Evolutionary conservation across 2,888 invertebrate species (phyloP).

Genomic region (Cylloceria caligata): DNA sequence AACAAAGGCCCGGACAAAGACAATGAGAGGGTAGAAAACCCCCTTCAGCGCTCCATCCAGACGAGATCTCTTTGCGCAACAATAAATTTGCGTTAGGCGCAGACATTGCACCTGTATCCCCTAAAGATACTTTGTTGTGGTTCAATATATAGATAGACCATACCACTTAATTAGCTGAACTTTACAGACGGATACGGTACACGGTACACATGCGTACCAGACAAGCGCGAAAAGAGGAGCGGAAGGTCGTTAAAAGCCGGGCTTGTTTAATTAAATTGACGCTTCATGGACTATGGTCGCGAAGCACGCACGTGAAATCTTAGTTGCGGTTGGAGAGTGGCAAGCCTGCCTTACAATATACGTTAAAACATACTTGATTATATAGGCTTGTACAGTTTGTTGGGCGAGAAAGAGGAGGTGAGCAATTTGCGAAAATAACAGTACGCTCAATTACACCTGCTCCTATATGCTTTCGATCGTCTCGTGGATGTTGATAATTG

Average conservation of each 20-base stretch:
- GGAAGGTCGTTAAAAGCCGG: slow-evolving; percentile 60
- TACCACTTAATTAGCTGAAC: slow-evolving; percentile 56
- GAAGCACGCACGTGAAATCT: slow-evolving; percentile 63
- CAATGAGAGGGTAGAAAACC: slow-evolving; percentile 22
- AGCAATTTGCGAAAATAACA: slow-evolving; percentile 66
- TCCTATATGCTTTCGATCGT: slow-evolving; percentile 37
- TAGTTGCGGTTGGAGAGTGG: not conserved
- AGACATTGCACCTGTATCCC: slow-evolving; percentile 50
- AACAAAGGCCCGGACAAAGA: slow-evolving; percentile 59
- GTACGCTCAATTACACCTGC: slow-evolving; percentile 64
- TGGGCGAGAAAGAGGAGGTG: slow-evolving; percentile 61
- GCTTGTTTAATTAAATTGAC: slow-evolving; percentile 68
- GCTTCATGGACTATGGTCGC: slow-evolving; percentile 51
- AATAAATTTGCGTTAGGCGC: slow-evolving; percentile 42
- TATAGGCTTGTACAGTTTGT: slow-evolving; percentile 33
- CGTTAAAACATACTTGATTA: slow-evolving; percentile 51
- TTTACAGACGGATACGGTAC: slow-evolving; percentile 54
- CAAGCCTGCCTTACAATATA: not conserved
- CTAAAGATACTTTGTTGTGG: slow-evolving; percentile 29
- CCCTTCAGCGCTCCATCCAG: slow-evolving; percentile 6
- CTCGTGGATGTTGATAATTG: slow-evolving; percentile 65
- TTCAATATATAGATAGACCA: slow-evolving; percentile 26
- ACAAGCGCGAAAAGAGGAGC: slow-evolving; percentile 52
- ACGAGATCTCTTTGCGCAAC: slow-evolving; percentile 27
- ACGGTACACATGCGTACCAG: slow-evolving; percentile 54